Evolutionary conservation across 2,113 vertebrate species (phyloP).

Genomic region (Sylvia atricapilla): DNA sequence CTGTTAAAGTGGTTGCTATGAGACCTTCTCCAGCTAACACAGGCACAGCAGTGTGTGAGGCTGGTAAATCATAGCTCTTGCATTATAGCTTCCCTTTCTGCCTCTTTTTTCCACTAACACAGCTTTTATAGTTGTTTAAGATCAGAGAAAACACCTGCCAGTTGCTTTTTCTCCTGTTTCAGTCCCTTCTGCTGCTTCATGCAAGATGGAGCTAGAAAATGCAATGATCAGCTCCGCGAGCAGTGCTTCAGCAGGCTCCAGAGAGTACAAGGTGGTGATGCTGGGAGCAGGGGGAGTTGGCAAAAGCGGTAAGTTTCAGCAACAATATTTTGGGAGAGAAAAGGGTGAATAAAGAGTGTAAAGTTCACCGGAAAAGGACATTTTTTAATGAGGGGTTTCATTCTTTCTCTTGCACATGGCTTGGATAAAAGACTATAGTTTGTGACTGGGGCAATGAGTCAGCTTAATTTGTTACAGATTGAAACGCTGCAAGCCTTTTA

Average conservation of each 20-base stretch:
- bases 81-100: slow-evolving; percentile 38
- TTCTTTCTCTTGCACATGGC: background rate
- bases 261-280: slow-evolving; percentile 78
- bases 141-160: slow-evolving; percentile 59
- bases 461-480: slow-evolving; percentile 3
- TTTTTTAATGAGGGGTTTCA: background rate
- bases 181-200: background rate
- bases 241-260: slow-evolving; percentile 63
- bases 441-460: background rate
- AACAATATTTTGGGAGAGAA: background rate
- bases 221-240: slow-evolving; percentile 50
- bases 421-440: background rate
- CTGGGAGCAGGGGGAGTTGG: slow-evolving; percentile 76
- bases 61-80: slow-evolving; percentile 63
- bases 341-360: background rate
- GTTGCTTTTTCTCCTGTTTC: slow-evolving; percentile 35
- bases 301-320: slow-evolving; percentile 75
- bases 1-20: slow-evolving; percentile 79
- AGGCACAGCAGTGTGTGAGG: slow-evolving; percentile 52
- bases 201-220: slow-evolving; percentile 73
- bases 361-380: background rate
- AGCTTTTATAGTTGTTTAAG: slow-evolving; percentile 67
- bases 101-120: background rate
- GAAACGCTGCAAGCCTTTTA: background rate
- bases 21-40: slow-evolving; percentile 68